Evolutionary conservation across 2,797 vertebrate species (phyloP), one percentile per base, ranked within the genome.

Genomic region (Chaenodraco wilsoni): DNA sequence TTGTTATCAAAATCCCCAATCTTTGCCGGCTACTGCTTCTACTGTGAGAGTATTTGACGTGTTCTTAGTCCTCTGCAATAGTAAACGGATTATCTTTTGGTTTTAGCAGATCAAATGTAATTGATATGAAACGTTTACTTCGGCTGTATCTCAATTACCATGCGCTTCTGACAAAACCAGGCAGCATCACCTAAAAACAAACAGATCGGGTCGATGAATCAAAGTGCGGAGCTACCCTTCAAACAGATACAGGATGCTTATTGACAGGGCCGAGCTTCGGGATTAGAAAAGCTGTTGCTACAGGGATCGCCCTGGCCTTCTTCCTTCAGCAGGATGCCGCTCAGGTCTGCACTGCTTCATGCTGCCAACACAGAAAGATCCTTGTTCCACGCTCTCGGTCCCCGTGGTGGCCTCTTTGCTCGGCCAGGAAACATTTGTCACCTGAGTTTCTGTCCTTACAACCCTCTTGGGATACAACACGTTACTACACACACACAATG

Each of bases 361-460:
- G 84, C 87, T 85, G 78, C 58, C 76, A 77, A 69, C 68, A 80
- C 37, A 65, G 59, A 87, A 88, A 81, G 84, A 78, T 83, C 69
- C 82, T 69, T 91, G 91, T 90, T 78, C 48, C 41, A 82, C 78
- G 54, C 70, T 1, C 69, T 72, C 72, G 15, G 9, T 79, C 86
- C 82, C 88, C 1, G 11, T 40, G 69, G 84, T 80, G 82, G 86
- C 73, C 70, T 71, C 82, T 90, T 91, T 91, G 88, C 91, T 85
- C 79, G 84, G 69, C 72, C 74, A 71, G 74, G 68, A 84, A 81
- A 89, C 84, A 79, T 81, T 87, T 89, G 88, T 89, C 91, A 88
- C 86, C 83, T 76, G 60, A 31, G 21, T 60, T 76, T 60, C 31
- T 69, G 66, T 56, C 58, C 60, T 50, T 70, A 65, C 23, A 69